A percentile compares a stretch with the other conserved stretches of the same genome.
phyloP scores from a whole-genome alignment of 2,888 invertebrate species.

The Hirudinaria manillensis region DNA sequence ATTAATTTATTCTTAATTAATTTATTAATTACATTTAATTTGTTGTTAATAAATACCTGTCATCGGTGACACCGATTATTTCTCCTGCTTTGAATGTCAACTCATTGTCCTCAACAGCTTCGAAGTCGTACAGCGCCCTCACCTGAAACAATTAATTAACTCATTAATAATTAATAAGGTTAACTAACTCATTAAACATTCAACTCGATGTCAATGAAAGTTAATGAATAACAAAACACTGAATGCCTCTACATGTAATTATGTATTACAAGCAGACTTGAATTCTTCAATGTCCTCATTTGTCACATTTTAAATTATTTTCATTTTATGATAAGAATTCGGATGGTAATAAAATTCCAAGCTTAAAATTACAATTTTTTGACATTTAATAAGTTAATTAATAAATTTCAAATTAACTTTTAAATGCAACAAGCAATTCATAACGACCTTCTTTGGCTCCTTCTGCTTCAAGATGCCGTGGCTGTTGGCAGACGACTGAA shows the following conservation, averaged over 20 bases:
- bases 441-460: slow-evolving; percentile 10
- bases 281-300: no score
- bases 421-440: not conserved
- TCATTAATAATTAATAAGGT: not conserved
- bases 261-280: no score
- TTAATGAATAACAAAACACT: not conserved
- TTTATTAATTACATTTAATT: not conserved
- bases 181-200: not conserved
- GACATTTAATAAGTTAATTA: not conserved
- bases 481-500: not conserved
- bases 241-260: no score
- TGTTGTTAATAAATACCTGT: slow-evolving; percentile 52
- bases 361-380: no score
- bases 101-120: slow-evolving; percentile 98
- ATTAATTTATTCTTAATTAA: not conserved
- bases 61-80: slow-evolving; percentile 84
- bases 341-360: no score
- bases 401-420: not conserved
- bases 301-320: no score
- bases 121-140: slow-evolving; percentile 93
- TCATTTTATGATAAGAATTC: no score
- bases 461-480: not conserved
- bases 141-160: slow-evolving; percentile 57
- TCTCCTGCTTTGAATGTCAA: slow-evolving; percentile 90
- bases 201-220: not conserved